Conservation (phyloP, 2,888 invertebrate species). For the Busseola fusca region DNA sequence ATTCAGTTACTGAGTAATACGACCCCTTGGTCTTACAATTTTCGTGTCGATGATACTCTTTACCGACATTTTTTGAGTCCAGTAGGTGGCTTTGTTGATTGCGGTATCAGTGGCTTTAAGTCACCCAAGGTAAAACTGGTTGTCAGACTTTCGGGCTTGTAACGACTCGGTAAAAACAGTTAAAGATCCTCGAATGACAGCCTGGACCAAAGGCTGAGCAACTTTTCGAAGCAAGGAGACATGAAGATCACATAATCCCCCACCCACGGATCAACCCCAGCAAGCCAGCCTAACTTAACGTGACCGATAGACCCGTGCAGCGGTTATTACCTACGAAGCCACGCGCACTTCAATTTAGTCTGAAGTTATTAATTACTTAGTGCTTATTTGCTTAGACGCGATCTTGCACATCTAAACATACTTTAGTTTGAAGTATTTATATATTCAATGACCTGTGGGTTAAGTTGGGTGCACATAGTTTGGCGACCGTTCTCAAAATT, state of each 20-base stretch:
- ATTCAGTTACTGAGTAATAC: not conserved
- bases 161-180: not conserved
- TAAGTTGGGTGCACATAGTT: constrained; percentile 36
- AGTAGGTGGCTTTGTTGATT: too few relatives aligned
- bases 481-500: constrained; percentile 37
- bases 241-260: not conserved
- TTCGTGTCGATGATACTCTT: too few relatives aligned
- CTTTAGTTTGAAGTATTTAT: constrained; percentile 64
- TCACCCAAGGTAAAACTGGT: not conserved
- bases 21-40: too few relatives aligned
- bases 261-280: not conserved
- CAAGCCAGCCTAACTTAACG: too few relatives aligned
- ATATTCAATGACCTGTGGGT: constrained; percentile 67
- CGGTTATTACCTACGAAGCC: not conserved
- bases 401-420: constrained; percentile 26
- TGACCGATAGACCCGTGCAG: not conserved
- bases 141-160: not conserved
- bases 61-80: too few relatives aligned
- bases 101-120: too few relatives aligned
- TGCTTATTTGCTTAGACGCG: constrained; percentile 41
- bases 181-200: not conserved
- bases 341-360: not conserved
- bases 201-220: not conserved
- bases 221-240: not conserved
- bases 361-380: constrained; percentile 36